Conservation (phyloP, 2,113 vertebrate species). For the Copsychus sechellarum region DNA sequence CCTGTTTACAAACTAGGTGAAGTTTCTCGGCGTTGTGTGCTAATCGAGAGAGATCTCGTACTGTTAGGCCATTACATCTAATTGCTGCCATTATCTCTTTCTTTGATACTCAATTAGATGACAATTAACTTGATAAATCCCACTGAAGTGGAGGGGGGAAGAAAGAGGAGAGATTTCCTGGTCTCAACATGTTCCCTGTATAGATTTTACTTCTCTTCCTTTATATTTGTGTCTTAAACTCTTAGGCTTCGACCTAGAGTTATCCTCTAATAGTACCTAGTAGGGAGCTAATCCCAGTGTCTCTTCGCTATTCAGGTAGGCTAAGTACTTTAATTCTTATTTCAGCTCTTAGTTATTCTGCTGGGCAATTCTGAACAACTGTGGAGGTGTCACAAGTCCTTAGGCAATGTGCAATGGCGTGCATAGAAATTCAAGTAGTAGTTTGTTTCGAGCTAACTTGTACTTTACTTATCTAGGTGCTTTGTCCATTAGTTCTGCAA, state of each 20-base stretch:
- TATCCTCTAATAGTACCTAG: not conserved
- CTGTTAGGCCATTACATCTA: constrained; percentile 64
- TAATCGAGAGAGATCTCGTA: constrained; percentile 52
- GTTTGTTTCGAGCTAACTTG: not conserved
- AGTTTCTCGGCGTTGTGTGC: constrained; percentile 28
- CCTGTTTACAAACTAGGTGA: constrained; percentile 28
- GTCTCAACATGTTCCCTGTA: accelerated
- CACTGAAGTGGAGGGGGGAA: not conserved
- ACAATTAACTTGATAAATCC: constrained; percentile 64
- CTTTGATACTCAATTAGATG: constrained; percentile 75
- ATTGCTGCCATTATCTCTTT: constrained; percentile 72
- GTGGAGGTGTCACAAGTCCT: not conserved
- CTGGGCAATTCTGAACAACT: not conserved
- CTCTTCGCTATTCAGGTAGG: not conserved
- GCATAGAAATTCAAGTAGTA: not conserved
- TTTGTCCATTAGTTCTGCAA: not conserved
- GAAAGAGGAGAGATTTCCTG: not conserved
- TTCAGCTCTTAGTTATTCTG: not conserved
- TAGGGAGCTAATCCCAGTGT: not conserved
- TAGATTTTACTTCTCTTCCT: not conserved
- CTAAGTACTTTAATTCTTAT: not conserved
- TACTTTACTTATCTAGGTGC: not conserved
- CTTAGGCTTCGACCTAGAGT: not conserved
- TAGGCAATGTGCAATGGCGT: not conserved
- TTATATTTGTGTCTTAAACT: not conserved